A percentile compares a stretch with the other conserved stretches of the same genome.
phyloP scores from a whole-genome alignment of 2,797 vertebrate species.

The Danio albolineatus region DNA sequence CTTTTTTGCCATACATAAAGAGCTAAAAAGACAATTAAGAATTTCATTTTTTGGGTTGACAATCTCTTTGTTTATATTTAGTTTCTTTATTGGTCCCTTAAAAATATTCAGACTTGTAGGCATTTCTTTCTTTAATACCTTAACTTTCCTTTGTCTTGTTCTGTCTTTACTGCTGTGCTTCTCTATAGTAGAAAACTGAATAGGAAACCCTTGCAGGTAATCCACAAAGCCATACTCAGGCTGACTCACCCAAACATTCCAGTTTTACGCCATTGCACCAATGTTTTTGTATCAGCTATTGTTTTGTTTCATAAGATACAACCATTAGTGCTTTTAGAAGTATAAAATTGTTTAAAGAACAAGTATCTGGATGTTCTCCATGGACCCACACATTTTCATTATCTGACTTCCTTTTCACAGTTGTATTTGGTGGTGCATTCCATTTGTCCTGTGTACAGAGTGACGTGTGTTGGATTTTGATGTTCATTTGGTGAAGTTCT shows the following conservation, averaged over 20 bases:
- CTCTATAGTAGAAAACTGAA: slow-evolving; percentile 99
- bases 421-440: slow-evolving; percentile 83
- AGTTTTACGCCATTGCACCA: slow-evolving; percentile 86
- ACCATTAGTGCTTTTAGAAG: slow-evolving; percentile 21
- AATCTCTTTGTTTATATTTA: slow-evolving; percentile 16
- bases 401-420: slow-evolving; percentile 82
- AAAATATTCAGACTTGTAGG: slow-evolving; percentile 60
- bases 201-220: slow-evolving; percentile 98
- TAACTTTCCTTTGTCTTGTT: slow-evolving; percentile 94
- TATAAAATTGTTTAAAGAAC: not conserved
- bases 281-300: slow-evolving; percentile 72
- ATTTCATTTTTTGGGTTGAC: not conserved
- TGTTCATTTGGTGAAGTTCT: slow-evolving; percentile 44
- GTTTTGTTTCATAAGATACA: slow-evolving; percentile 22
- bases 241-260: slow-evolving; percentile 87
- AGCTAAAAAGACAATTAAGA: not conserved
- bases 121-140: slow-evolving; percentile 74
- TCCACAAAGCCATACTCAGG: slow-evolving; percentile 81
- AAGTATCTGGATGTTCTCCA: slow-evolving; percentile 61
- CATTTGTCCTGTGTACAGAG: slow-evolving; percentile 89
- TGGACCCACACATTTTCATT: slow-evolving; percentile 79
- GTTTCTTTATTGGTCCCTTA: slow-evolving; percentile 52
- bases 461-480: slow-evolving; percentile 71
- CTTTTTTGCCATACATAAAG: not conserved
- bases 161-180: slow-evolving; percentile 95